Evolutionary conservation across 2,113 vertebrate species (phyloP).

Genomic region (Zeus faber): DNA sequence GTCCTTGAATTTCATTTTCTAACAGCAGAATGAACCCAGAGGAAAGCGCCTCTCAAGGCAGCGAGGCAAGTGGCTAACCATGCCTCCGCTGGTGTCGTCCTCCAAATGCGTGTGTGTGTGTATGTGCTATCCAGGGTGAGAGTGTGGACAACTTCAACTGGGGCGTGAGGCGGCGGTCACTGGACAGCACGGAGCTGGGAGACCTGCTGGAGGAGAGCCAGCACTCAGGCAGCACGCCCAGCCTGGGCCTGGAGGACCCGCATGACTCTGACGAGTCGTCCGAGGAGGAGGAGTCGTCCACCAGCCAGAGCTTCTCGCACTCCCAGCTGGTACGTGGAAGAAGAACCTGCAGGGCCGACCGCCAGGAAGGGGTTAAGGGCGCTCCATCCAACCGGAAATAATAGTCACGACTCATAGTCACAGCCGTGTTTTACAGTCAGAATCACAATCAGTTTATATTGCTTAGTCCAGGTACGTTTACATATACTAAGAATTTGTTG

Average conservation of each 20-base stretch:
- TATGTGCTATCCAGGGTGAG: conserved; percentile 83
- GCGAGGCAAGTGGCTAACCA: too few relatives aligned
- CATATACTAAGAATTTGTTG: too few relatives aligned
- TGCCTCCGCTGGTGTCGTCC: conserved; percentile 20
- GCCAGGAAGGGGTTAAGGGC: too few relatives aligned
- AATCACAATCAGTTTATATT: too few relatives aligned
- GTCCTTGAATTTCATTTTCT: too few relatives aligned
- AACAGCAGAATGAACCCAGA: too few relatives aligned
- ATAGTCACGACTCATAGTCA: too few relatives aligned
- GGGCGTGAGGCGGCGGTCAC: conserved; percentile 94
- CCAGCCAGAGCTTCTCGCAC: conserved; percentile 92
- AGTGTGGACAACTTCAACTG: conserved; percentile 98
- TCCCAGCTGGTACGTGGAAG: conserved; percentile 86
- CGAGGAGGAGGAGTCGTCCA: conserved; percentile 91
- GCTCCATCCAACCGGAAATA: too few relatives aligned
- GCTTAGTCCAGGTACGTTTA: too few relatives aligned
- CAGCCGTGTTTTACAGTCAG: too few relatives aligned
- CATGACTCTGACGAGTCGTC: conserved; percentile 96
- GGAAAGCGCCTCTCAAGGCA: too few relatives aligned
- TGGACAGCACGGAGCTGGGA: conserved; percentile 95
- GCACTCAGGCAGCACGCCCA: conserved; percentile 90
- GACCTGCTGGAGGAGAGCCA: conserved; percentile 94
- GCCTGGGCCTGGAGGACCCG: conserved; percentile 84
- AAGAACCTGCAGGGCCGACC: too few relatives aligned
- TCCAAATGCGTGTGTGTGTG: conserved; percentile 29